Conservation (phyloP, 2,113 vertebrate genomes). For the Vulpes ferrilata region DNA sequence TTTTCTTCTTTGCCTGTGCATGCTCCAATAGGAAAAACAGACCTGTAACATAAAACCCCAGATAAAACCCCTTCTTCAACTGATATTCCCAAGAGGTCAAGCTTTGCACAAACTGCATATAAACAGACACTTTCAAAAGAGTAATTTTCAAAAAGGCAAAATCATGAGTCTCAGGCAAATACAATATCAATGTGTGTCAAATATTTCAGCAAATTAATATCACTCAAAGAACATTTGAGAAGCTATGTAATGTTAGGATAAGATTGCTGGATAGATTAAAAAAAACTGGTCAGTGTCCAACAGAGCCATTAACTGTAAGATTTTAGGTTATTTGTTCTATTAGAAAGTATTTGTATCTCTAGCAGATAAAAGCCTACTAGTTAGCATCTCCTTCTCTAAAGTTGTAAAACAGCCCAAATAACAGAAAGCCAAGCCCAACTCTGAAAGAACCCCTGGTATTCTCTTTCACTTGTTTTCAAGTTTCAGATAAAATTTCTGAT, state of each 20-base stretch:
- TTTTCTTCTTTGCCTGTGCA: neutral
- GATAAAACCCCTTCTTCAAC: neutral
- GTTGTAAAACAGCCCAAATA: neutral
- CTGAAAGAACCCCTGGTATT: neutral
- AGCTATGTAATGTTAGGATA: neutral
- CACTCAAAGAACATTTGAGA: neutral
- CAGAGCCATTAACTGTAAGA: neutral
- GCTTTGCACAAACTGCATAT: neutral
- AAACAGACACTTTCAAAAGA: conserved; percentile 6
- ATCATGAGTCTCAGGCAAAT: neutral
- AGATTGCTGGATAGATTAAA: neutral
- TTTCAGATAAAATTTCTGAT: neutral
- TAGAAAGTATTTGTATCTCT: conserved; percentile 1
- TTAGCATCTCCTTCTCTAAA: neutral
- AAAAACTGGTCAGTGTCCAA: neutral
- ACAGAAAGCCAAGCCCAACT: neutral
- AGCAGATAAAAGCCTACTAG: neutral
- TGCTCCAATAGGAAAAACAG: neutral
- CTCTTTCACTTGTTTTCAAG: conserved; percentile 5
- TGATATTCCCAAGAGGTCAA: neutral
- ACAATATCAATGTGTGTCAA: neutral
- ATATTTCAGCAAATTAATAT: neutral
- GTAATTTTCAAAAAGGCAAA: conserved; percentile 32
- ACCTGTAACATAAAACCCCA: neutral
- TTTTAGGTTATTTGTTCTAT: neutral